These are phyloP conservation scores for Corythornis madagascariensis DNA, from an alignment of 2,113 vertebrate species.

Conservation along the genomic window DNA sequence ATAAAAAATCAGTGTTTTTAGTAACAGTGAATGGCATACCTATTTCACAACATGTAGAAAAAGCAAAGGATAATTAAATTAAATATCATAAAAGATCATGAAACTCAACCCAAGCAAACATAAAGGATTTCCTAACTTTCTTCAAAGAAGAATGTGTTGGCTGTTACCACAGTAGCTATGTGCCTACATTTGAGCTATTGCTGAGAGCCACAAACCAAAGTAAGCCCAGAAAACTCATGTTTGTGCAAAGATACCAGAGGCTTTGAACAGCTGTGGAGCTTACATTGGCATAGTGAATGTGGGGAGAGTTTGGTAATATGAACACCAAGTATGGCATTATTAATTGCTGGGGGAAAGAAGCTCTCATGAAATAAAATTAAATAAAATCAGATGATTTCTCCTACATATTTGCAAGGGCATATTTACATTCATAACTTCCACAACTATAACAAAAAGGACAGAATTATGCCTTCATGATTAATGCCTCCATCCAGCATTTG, in stretches of 20 bases:
- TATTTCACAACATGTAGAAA: neutral
- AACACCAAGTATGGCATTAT: neutral
- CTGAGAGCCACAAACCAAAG: slow-evolving; percentile 1
- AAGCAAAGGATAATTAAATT: neutral
- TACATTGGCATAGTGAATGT: neutral
- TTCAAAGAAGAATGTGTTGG: neutral
- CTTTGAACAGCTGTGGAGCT: neutral
- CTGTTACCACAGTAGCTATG: neutral
- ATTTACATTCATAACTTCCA: neutral
- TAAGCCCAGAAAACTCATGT: neutral
- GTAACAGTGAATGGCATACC: neutral
- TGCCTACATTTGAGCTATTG: neutral
- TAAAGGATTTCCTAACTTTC: neutral
- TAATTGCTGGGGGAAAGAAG: slow-evolving; percentile 18
- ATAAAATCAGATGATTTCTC: neutral
- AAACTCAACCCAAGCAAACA: neutral
- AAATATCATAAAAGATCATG: neutral
- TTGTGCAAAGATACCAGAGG: neutral
- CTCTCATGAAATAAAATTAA: neutral
- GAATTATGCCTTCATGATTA: neutral
- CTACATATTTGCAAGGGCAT: neutral
- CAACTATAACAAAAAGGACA: neutral
- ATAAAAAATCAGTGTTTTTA: neutral
- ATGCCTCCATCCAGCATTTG: neutral
- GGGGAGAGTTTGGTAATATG: neutral